These are phyloP conservation scores for Trissoscelio sp. DNA, from an alignment of 2,888 invertebrate genomes.

Conservation along the genomic window DNA sequence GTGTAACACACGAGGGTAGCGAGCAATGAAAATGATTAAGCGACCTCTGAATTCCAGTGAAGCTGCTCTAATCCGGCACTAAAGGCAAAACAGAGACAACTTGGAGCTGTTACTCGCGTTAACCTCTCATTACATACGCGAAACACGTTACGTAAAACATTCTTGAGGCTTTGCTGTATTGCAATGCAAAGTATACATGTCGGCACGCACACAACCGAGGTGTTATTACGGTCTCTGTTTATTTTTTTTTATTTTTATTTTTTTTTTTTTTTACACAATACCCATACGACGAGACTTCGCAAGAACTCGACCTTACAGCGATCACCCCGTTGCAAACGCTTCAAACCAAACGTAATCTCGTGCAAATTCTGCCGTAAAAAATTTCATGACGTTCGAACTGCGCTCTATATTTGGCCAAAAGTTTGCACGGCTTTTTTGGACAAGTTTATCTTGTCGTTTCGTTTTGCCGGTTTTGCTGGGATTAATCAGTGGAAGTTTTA, in stretches of 20 bases:
- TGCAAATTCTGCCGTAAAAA: conserved; percentile 41
- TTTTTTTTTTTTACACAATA: conserved; percentile 33
- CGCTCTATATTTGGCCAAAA: no score
- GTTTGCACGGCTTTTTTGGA: no score
- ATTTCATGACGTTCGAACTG: neutral
- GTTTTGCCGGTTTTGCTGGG: no score
- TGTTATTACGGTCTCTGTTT: no score
- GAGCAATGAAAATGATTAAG: conserved; percentile 81
- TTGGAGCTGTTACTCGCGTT: conserved; percentile 74
- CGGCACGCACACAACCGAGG: conserved; percentile 27
- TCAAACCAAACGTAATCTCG: conserved; percentile 30
- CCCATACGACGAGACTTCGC: conserved; percentile 13
- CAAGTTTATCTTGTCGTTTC: no score
- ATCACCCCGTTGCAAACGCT: conserved; percentile 28
- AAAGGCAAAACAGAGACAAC: conserved; percentile 80
- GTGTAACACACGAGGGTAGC: conserved; percentile 22
- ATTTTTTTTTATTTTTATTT: no score
- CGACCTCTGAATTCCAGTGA: conserved; percentile 78
- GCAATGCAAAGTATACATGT: conserved; percentile 44
- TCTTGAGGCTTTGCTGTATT: conserved; percentile 33
- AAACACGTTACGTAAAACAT: conserved; percentile 63
- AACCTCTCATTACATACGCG: conserved; percentile 74
- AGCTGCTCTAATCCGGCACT: conserved; percentile 81
- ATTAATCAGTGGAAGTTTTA: no score
- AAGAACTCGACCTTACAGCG: conserved; percentile 20